A percentile compares a stretch with the other conserved stretches of the same genome.
phyloP scores from a whole-genome alignment of 35 echinoderm and acorn worm genomes.

The Lytechinus pictus region DNA sequence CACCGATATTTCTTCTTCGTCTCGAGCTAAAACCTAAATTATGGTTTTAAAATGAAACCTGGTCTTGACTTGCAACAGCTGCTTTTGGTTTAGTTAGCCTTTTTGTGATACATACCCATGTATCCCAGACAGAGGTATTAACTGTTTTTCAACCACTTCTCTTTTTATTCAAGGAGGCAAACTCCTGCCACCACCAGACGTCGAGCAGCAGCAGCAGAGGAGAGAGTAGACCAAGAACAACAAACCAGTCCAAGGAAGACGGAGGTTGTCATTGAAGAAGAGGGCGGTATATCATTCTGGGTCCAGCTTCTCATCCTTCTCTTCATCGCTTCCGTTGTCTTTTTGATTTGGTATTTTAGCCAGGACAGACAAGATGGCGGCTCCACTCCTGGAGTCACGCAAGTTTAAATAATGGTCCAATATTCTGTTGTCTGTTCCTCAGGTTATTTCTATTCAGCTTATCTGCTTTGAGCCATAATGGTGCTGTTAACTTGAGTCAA shows the following conservation, averaged over 20 bases:
- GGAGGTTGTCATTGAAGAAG: neutral
- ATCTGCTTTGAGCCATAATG: neutral
- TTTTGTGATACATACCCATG: too few relatives aligned
- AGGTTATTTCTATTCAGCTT: neutral
- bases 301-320: neutral
- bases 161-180: neutral
- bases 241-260: conserved; percentile 10
- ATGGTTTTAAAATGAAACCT: too few relatives aligned
- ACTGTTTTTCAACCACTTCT: neutral
- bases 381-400: neutral
- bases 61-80: too few relatives aligned
- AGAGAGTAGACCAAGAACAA: conserved; percentile 6
- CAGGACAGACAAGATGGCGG: neutral
- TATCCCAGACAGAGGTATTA: too few relatives aligned
- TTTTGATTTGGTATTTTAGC: conserved; percentile 10
- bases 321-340: neutral
- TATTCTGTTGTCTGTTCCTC: neutral
- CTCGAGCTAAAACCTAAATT: too few relatives aligned
- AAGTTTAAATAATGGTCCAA: neutral
- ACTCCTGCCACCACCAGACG: neutral
- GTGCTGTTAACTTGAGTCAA: neutral
- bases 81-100: too few relatives aligned
- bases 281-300: conserved; percentile 23
- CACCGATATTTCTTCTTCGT: too few relatives aligned
- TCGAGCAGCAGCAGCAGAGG: neutral